A percentile compares a stretch with the other conserved stretches of the same genome.
Conservation (phyloP, 2,888 invertebrate genomes). For the Atrina japonica region DNA sequence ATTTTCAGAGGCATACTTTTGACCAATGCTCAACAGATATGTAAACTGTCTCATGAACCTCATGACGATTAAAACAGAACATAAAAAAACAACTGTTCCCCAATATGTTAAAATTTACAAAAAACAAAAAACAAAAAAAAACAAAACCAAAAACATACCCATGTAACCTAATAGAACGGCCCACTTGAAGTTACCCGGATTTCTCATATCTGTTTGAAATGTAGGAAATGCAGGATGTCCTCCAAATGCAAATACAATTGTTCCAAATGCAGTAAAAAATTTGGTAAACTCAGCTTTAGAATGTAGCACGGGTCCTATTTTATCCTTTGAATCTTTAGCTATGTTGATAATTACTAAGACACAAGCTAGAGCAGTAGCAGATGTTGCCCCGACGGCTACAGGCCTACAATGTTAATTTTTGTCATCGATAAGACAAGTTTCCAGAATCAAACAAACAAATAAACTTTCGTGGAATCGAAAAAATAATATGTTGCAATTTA, state of each 20-base stretch:
- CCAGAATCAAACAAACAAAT: neutral
- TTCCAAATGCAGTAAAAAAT: constrained; percentile 87
- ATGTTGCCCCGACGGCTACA: constrained; percentile 85
- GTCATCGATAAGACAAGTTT: no score
- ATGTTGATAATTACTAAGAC: constrained; percentile 85
- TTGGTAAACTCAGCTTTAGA: constrained; percentile 82
- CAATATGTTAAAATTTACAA: no score
- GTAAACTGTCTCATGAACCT: no score
- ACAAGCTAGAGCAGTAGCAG: constrained; percentile 85
- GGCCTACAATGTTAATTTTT: constrained; percentile 82
- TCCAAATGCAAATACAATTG: constrained; percentile 87
- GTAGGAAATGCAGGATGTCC: constrained; percentile 90
- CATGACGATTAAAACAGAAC: no score
- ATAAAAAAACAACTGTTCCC: no score
- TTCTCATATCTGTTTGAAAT: constrained; percentile 94
- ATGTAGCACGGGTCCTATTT: constrained; percentile 66
- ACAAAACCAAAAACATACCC: no score
- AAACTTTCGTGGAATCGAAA: no score
- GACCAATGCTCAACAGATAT: no score
- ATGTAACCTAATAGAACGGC: constrained; percentile 88
- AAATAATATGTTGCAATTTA: no score
- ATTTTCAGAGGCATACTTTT: no score
- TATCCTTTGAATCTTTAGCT: constrained; percentile 82
- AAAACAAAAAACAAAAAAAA: no score
- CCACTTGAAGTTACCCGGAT: constrained; percentile 87